Evolutionary conservation across 2,797 vertebrate species (phyloP).

Genomic region (Pangasius krempfi): DNA sequence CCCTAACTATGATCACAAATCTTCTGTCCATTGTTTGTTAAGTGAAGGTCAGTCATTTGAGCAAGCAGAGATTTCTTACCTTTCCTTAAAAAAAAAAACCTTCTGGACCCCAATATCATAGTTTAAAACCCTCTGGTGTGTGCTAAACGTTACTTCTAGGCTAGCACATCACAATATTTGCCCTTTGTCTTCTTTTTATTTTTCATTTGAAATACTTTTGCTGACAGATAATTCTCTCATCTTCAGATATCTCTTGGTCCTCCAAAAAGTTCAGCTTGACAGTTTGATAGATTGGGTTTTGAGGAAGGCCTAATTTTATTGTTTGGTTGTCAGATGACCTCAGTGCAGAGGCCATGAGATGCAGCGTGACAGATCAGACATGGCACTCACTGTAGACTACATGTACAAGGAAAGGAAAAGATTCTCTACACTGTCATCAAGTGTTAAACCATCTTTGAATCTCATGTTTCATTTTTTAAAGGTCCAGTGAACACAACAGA

Average conservation of each 20-base stretch:
- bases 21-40: neutral
- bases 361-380: slow-evolving; percentile 19
- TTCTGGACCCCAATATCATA: neutral
- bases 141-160: slow-evolving; percentile 15
- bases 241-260: slow-evolving; percentile 7
- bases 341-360: neutral
- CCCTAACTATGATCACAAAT: neutral
- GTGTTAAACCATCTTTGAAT: slow-evolving; percentile 7
- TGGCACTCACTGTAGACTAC: slow-evolving; percentile 9
- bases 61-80: neutral
- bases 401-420: neutral
- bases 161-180: neutral
- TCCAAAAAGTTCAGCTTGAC: slow-evolving; percentile 24
- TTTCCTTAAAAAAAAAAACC: neutral
- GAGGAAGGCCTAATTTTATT: slow-evolving; percentile 30
- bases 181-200: neutral
- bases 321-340: slow-evolving; percentile 26
- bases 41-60: neutral
- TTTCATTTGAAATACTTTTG: slow-evolving; percentile 3
- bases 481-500: slow-evolving; percentile 10
- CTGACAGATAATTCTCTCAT: slow-evolving; percentile 24
- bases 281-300: slow-evolving; percentile 6
- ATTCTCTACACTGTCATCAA: neutral
- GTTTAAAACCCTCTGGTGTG: neutral
- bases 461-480: neutral